These are phyloP conservation scores for Tupaia tana DNA, from an alignment of 2,113 vertebrate species.

Conservation along the genomic window DNA sequence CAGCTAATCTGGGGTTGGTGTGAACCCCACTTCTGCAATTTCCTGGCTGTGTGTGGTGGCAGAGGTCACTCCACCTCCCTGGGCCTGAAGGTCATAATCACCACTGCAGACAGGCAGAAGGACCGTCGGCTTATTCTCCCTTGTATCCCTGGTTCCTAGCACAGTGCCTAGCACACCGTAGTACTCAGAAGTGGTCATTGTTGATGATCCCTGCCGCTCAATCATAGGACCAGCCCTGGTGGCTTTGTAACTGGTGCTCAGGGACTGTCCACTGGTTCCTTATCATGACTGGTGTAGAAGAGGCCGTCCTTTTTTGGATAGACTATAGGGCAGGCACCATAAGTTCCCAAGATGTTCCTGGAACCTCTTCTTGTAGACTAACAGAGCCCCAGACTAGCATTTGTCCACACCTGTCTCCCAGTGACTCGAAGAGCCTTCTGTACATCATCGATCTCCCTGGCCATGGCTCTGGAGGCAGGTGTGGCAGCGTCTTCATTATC, in stretches of 20 bases:
- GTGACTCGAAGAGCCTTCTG: neutral
- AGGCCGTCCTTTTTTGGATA: neutral
- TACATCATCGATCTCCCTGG: neutral
- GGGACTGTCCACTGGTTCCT: neutral
- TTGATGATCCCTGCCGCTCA: neutral
- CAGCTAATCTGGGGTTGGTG: neutral
- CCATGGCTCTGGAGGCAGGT: neutral
- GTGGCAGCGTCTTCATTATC: neutral
- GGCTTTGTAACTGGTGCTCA: neutral
- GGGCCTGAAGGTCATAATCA: neutral
- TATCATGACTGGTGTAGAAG: fast-evolving
- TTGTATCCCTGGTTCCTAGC: neutral
- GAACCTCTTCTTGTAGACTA: neutral
- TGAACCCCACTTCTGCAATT: neutral
- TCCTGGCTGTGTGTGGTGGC: neutral
- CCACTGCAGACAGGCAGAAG: no score
- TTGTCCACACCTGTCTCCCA: neutral
- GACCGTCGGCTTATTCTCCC: neutral
- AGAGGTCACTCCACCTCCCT: fast-evolving
- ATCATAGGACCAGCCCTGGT: fast-evolving
- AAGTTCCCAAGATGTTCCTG: neutral
- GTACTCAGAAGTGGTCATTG: neutral
- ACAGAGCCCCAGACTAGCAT: fast-evolving
- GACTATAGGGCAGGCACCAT: neutral
- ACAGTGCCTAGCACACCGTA: neutral